A percentile compares a stretch with the other conserved stretches of the same genome.
phyloP scores from a whole-genome alignment of 1,140 invertebrate species.

The Polyergus mexicanus region DNA sequence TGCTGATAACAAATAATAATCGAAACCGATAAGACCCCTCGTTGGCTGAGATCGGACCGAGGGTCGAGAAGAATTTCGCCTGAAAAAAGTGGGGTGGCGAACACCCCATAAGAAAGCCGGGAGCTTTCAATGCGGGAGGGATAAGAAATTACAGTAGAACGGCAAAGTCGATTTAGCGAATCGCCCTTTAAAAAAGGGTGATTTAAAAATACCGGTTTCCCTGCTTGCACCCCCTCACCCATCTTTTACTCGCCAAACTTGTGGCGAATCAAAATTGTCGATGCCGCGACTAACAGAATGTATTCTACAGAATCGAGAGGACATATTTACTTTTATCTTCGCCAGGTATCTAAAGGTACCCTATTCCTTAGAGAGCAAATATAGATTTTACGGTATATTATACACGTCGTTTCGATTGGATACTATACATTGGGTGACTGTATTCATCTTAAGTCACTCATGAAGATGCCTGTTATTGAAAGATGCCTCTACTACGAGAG shows the following conservation, averaged over 20 bases:
- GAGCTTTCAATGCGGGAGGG: constrained; percentile 60
- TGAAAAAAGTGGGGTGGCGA: constrained; percentile 39
- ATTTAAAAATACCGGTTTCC: constrained; percentile 42
- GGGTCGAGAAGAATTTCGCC: constrained; percentile 37
- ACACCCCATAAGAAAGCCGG: constrained; percentile 53
- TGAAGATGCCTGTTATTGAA: constrained; percentile 27
- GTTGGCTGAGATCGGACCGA: constrained; percentile 21
- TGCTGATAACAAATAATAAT: constrained; percentile 77
- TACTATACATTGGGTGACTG: constrained; percentile 15
- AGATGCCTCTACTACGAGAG: constrained; percentile 21
- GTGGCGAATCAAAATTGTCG: constrained; percentile 43
- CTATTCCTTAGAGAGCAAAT: constrained; percentile 49
- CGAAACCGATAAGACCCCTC: constrained; percentile 70
- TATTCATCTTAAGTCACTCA: constrained; percentile 41
- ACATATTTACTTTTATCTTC: constrained; percentile 30
- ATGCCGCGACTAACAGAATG: constrained; percentile 14
- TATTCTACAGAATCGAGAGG: background rate
- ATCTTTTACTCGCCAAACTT: constrained; percentile 24
- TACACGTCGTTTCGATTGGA: constrained; percentile 34
- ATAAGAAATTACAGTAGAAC: constrained; percentile 59
- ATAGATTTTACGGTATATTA: constrained; percentile 62
- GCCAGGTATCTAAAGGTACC: constrained; percentile 12
- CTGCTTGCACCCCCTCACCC: background rate
- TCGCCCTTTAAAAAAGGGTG: constrained; percentile 38
- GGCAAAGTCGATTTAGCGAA: constrained; percentile 50